Percentiles rank a stretch among this genome's conserved stretches.
Conservation (phyloP, 35 echinoderm and acorn worm genomes). For the Diadema setosum region DNA sequence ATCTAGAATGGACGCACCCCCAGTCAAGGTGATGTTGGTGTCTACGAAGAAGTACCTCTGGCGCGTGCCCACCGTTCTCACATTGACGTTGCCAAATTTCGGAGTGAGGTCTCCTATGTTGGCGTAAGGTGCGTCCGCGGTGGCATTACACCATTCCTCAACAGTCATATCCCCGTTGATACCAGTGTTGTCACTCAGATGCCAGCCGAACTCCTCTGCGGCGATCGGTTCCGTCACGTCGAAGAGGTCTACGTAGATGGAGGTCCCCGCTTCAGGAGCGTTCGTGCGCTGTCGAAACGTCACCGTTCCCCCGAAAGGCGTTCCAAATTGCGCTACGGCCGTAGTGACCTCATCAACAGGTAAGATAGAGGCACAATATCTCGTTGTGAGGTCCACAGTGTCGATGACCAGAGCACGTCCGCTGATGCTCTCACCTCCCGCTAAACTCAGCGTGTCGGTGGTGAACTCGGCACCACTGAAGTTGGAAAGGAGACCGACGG, state of each 20-base stretch:
- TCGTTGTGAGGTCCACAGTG: neutral
- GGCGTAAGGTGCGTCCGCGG: neutral
- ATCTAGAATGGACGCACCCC: constrained; percentile 32
- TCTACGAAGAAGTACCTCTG: constrained; percentile 56
- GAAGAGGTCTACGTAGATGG: constrained; percentile 66
- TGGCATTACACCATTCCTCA: constrained; percentile 32
- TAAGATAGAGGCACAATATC: constrained; percentile 59
- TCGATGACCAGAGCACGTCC: constrained; percentile 65
- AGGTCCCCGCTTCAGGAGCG: constrained; percentile 25
- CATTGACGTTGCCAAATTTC: constrained; percentile 52
- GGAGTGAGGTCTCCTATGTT: constrained; percentile 17
- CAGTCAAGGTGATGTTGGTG: constrained; percentile 57
- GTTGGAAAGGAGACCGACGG: constrained; percentile 23
- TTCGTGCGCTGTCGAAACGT: constrained; percentile 49
- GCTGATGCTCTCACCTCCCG: constrained; percentile 31
- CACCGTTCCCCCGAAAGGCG: constrained; percentile 75
- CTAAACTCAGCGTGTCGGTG: neutral
- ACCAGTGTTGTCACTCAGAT: constrained; percentile 22
- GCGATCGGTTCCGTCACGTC: constrained; percentile 27
- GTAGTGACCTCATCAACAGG: constrained; percentile 53
- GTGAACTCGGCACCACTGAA: neutral
- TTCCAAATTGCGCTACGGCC: constrained; percentile 58
- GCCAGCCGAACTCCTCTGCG: constrained; percentile 40
- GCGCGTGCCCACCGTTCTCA: constrained; percentile 33
- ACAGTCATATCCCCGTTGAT: constrained; percentile 47